A percentile compares a stretch with the other conserved stretches of the same genome.
These are phyloP conservation scores for Spatulosminthurus flaviceps DNA, from an alignment of 2,888 invertebrate species.

Conservation along the genomic window DNA sequence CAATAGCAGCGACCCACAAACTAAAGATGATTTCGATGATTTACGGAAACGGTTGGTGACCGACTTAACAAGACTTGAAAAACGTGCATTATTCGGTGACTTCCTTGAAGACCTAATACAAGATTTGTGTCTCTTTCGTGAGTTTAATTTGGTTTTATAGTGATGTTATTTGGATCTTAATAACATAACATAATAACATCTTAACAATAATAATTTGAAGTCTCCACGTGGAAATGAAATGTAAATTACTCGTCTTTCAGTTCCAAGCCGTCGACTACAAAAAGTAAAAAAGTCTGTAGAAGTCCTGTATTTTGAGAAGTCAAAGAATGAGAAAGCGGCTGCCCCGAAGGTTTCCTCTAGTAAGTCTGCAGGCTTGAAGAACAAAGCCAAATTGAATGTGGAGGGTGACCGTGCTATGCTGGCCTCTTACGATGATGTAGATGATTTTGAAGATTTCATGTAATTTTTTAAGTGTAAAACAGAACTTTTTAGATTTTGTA, in stretches of 20 bases:
- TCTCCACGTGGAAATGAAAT: no score
- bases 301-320: constrained; percentile 86
- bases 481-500: not conserved
- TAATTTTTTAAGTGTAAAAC: constrained; percentile 37
- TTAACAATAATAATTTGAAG: no score
- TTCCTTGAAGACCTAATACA: constrained; percentile 63
- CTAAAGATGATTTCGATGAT: constrained; percentile 63
- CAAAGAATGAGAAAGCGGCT: constrained; percentile 84
- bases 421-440: constrained; percentile 56
- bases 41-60: constrained; percentile 57
- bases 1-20: constrained; percentile 57
- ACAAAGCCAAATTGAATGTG: constrained; percentile 81
- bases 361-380: constrained; percentile 69
- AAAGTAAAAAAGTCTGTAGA: constrained; percentile 85
- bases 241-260: no score
- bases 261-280: constrained; percentile 81
- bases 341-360: constrained; percentile 79
- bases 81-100: constrained; percentile 60
- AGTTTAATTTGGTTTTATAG: constrained; percentile 27
- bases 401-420: constrained; percentile 72
- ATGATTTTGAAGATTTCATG: constrained; percentile 63
- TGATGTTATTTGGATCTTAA: constrained; percentile 66
- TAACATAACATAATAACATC: no score
- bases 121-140: constrained; percentile 60
- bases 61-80: constrained; percentile 60